Conservation (phyloP, 2,888 invertebrate genomes). For the Phengaris arion region DNA sequence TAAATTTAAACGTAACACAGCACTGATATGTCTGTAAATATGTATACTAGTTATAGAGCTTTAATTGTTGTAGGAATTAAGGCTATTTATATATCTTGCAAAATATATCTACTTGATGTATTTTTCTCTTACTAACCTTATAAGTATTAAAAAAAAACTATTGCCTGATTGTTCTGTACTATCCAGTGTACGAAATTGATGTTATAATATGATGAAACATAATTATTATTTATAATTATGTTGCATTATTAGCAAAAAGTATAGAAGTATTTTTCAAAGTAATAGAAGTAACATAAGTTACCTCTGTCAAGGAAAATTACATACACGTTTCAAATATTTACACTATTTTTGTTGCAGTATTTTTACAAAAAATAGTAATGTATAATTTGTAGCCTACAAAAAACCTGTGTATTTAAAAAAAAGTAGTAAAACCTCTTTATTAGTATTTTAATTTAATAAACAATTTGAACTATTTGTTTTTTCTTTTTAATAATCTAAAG, state of each 20-base stretch:
- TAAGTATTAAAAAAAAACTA: not conserved
- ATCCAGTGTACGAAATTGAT: not conserved
- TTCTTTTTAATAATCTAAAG: not conserved
- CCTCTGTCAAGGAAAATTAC: too few relatives aligned
- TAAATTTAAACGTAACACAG: conserved; percentile 28
- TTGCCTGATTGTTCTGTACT: not conserved
- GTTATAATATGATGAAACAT: too few relatives aligned
- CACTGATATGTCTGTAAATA: conserved; percentile 60
- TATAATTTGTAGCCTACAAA: not conserved
- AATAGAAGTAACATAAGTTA: too few relatives aligned
- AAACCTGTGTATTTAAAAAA: not conserved
- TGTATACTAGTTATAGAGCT: conserved; percentile 74
- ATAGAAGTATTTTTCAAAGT: too few relatives aligned
- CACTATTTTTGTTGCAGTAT: too few relatives aligned
- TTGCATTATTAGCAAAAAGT: too few relatives aligned
- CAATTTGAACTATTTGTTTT: not conserved
- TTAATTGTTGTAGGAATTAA: conserved; percentile 64
- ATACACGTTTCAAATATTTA: too few relatives aligned
- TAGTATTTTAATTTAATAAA: not conserved
- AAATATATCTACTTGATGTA: conserved; percentile 31
- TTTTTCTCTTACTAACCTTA: not conserved
- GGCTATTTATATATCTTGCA: conserved; percentile 54
- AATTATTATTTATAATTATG: too few relatives aligned
- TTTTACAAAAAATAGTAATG: not conserved
- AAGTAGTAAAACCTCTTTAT: too few relatives aligned